These are phyloP conservation scores for Rhinolophus sinicus DNA, from an alignment of 2,113 vertebrate genomes.

Conservation along the genomic window DNA sequence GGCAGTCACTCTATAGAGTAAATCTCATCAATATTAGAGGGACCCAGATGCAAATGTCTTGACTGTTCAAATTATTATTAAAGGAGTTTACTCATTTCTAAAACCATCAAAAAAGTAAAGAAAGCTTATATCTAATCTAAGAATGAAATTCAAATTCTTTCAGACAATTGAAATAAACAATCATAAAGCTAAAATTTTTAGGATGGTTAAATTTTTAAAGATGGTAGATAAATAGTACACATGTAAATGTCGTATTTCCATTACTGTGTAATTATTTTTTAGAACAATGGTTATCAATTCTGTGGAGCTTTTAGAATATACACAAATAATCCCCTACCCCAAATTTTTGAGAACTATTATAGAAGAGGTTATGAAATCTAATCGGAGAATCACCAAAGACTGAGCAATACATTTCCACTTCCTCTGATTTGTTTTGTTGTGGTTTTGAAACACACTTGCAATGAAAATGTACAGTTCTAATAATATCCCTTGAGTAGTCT, in stretches of 20 bases:
- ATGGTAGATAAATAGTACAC: background rate
- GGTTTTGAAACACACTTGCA: background rate
- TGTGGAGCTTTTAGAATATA: background rate
- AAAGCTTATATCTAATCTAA: background rate
- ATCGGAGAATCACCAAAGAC: background rate
- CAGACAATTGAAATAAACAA: background rate
- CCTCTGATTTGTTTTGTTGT: background rate
- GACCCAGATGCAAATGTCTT: background rate
- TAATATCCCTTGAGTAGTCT: background rate
- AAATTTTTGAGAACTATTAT: background rate
- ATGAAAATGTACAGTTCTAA: background rate
- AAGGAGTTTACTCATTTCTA: background rate
- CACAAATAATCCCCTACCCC: background rate
- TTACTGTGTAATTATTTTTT: background rate
- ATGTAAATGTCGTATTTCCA: constrained; percentile 7
- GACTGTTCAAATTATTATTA: background rate
- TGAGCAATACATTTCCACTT: background rate
- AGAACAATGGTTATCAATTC: background rate
- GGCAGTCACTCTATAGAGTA: background rate
- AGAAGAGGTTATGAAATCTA: background rate
- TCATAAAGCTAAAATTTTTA: background rate
- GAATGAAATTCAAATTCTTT: constrained; percentile 1
- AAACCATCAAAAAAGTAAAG: background rate
- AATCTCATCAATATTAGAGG: background rate
- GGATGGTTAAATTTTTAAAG: background rate